Percentiles rank a stretch among this genome's conserved stretches.
Conservation (phyloP, 2,113 vertebrate species). For the Apodemus speciosus region DNA sequence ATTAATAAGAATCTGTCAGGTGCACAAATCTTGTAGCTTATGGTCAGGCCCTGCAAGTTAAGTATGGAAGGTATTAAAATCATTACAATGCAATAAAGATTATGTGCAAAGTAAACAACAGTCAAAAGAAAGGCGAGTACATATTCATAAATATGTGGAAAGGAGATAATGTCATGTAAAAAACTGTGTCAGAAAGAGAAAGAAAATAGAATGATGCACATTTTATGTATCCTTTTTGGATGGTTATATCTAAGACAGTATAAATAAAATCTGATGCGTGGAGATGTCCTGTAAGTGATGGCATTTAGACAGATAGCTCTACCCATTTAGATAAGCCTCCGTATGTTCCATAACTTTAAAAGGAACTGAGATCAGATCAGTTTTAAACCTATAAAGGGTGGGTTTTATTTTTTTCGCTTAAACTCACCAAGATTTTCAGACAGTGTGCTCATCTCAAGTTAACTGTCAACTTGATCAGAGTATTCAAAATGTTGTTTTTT, state of each 20-base stretch:
- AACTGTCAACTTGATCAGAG: not conserved
- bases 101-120: conserved; percentile 38
- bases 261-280: conserved; percentile 41
- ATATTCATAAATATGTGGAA: conserved; percentile 59
- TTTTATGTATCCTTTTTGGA: conserved; percentile 5
- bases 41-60: conserved; percentile 12
- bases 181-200: conserved; percentile 46
- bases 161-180: conserved; percentile 27
- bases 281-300: not conserved
- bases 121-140: conserved; percentile 22
- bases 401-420: not conserved
- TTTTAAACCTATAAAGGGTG: not conserved
- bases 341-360: conserved; percentile 60
- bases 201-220: not conserved
- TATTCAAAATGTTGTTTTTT: not conserved
- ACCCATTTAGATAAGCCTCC: conserved; percentile 24
- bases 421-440: not conserved
- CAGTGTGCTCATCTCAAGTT: not conserved
- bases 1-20: conserved; percentile 46
- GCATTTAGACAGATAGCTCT: conserved; percentile 28
- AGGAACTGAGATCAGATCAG: conserved; percentile 3
- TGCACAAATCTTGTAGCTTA: conserved; percentile 46
- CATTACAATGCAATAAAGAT: conserved; percentile 60
- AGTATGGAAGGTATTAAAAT: conserved; percentile 51
- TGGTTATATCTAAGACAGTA: not conserved